Conservation (phyloP, 2,797 vertebrate genomes). For the Lagorchestes hirsutus region DNA sequence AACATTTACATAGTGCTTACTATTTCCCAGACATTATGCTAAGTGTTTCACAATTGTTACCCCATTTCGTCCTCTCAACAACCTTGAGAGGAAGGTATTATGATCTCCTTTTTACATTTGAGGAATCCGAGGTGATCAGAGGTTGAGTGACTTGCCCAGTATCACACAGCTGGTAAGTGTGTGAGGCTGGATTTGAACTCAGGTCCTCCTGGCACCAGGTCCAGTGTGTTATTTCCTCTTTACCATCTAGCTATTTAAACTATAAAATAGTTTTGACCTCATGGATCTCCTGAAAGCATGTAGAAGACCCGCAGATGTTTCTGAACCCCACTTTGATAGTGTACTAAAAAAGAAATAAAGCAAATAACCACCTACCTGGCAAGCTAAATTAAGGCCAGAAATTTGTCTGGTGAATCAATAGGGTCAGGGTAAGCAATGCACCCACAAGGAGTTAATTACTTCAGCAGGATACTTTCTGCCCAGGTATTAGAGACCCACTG, state of each 20-base stretch:
- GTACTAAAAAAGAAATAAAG: background rate
- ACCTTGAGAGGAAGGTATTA: background rate
- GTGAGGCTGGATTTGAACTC: background rate
- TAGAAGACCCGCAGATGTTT: background rate
- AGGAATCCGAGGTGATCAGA: background rate
- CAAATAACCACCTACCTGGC: background rate
- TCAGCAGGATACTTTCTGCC: background rate
- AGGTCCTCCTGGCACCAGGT: background rate
- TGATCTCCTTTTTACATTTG: background rate
- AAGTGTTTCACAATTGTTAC: background rate
- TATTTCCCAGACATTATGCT: background rate
- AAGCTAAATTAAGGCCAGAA: background rate
- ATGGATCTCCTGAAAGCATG: background rate
- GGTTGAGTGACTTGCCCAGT: background rate
- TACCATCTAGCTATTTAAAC: background rate
- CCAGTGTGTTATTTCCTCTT: background rate
- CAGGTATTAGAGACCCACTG: background rate
- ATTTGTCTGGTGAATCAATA: background rate
- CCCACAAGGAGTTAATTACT: background rate
- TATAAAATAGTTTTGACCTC: background rate
- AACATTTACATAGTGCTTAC: background rate
- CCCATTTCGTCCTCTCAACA: background rate
- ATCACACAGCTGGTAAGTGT: background rate
- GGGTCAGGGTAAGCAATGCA: background rate
- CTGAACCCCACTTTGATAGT: background rate